phyloP scores from a whole-genome alignment of 2,888 invertebrate species.

The Sepioteuthis lessoniana region DNA sequence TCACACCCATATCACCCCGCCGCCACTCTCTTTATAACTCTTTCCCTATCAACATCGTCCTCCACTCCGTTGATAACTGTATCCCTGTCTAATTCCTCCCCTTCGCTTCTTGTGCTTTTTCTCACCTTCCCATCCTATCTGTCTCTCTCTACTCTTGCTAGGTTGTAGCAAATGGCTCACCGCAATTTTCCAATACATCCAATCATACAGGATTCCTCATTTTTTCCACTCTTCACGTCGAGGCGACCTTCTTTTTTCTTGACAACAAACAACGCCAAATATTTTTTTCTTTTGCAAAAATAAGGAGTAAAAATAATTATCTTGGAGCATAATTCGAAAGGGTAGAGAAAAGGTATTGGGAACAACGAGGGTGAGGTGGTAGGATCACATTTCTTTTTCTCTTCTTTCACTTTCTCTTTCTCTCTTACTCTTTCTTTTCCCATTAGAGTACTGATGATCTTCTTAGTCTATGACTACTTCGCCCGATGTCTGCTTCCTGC shows the following conservation, averaged over 20 bases:
- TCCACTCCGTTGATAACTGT: neutral
- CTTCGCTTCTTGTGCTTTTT: neutral
- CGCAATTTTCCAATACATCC: conserved; percentile 55
- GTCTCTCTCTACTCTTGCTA: neutral
- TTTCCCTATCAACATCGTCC: neutral
- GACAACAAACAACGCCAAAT: neutral
- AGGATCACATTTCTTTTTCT: neutral
- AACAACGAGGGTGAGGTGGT: neutral
- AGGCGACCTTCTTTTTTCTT: conserved; percentile 50
- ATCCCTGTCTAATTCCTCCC: neutral
- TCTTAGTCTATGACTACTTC: neutral
- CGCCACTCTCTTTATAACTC: conserved; percentile 51
- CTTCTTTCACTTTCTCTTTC: conserved; percentile 36
- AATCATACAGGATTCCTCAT: conserved; percentile 51
- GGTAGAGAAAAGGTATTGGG: neutral
- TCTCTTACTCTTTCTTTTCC: conserved; percentile 16
- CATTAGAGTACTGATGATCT: conserved; percentile 25
- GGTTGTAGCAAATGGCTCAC: conserved; percentile 51
- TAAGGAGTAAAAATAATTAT: neutral
- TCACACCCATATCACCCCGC: conserved; percentile 56
- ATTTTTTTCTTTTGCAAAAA: neutral
- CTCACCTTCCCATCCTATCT: neutral
- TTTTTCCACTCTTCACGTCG: conserved; percentile 51
- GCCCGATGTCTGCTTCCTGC: neutral
- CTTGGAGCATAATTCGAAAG: neutral